Evolutionary conservation across 2,888 invertebrate species (phyloP), one percentile per base, ranked within the genome.

Genomic region (Drosophila aldrichi): DNA sequence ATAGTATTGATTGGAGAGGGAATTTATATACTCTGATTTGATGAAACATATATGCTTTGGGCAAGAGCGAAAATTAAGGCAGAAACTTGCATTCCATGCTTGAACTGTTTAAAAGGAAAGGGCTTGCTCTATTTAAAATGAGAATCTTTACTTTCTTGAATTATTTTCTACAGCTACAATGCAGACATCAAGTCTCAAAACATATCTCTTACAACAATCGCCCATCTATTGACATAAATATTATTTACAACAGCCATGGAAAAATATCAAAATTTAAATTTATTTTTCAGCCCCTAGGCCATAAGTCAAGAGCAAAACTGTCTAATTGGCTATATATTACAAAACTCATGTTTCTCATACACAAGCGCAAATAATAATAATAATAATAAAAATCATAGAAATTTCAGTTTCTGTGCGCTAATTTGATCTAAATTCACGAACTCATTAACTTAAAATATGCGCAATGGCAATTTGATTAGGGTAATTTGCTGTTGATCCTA

Each of bases 361-460:
- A 12, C 3, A n/a, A 20, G 29, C 16, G 9, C 8, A 22, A 14
- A 25, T n/a, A 29, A 48, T 38, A 46, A 25, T n/a, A 29, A 48
- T 38, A 46, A 58, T 34, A 46, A 58, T 34, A 22, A 29, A 66
- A 55, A 38, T 66, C 22, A 67, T 68, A 34, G 55, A 68, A 55
- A 67, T 67, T 40, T 55, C 22, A 25, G 36, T 51, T 29, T 32
- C 29, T 22, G 5, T 49, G 48, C 34, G 71, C 77, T 77, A 75
- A 82, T 88, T 86, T 78, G 78, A 76, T 81, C 74, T 60, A 81
- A 84, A 87, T 87, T 79, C 88, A 74, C 85, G 85, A 79, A 83
- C 85, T 78, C 87, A 90, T 87, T 87, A 80, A 80, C 76, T 72
- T 83, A 82, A 87, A 90, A 90, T 90, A 89, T 90, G 82, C 84